Evolutionary conservation across 2,888 invertebrate genomes (phyloP).

Genomic region (Labia minor): DNA sequence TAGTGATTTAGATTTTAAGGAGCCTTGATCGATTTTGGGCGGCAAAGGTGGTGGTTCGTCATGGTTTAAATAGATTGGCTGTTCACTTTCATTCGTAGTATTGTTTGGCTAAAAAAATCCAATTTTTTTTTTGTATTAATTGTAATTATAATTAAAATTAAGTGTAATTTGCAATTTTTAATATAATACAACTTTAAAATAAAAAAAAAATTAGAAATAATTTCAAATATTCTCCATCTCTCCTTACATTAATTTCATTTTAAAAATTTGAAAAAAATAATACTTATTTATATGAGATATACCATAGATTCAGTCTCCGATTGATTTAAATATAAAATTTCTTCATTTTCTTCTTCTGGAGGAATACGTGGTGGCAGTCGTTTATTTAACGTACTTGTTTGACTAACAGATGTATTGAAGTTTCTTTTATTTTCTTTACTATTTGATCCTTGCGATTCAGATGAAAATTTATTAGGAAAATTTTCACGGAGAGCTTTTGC

Average conservation of each 20-base stretch:
- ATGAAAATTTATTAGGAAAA: background rate
- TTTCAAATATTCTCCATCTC: too few relatives aligned
- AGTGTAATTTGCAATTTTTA: too few relatives aligned
- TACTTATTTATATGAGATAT: too few relatives aligned
- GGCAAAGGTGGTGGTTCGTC: background rate
- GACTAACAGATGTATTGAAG: background rate
- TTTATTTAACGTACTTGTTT: background rate
- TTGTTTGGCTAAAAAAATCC: too few relatives aligned
- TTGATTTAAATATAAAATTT: background rate
- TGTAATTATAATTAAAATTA: too few relatives aligned
- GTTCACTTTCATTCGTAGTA: background rate
- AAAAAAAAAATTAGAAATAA: too few relatives aligned
- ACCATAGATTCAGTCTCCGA: background rate
- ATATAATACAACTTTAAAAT: too few relatives aligned
- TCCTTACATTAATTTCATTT: too few relatives aligned
- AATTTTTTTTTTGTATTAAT: too few relatives aligned
- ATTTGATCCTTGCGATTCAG: background rate
- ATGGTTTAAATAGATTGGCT: background rate
- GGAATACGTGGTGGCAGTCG: background rate
- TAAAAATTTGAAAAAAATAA: too few relatives aligned
- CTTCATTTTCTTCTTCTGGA: background rate
- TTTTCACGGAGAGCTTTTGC: background rate
- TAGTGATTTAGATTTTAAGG: background rate
- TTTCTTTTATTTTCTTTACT: background rate
- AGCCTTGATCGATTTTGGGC: background rate